Percentiles rank a stretch among this genome's conserved stretches.
Conservation (phyloP, 2,797 vertebrate species). For the Avahi laniger region DNA sequence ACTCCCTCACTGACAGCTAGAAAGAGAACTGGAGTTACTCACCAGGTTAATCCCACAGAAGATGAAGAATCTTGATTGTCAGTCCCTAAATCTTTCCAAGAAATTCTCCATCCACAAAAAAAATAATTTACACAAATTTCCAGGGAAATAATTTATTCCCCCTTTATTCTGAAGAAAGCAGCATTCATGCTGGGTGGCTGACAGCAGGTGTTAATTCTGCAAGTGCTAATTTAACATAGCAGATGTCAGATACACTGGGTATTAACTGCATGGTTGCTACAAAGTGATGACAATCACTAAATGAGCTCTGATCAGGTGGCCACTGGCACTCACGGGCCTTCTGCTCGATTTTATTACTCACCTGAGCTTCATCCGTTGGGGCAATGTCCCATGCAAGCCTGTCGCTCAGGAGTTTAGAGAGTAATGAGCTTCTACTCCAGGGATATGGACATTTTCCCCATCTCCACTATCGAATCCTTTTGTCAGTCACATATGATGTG, state of each 20-base stretch:
- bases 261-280: slow-evolving; percentile 71
- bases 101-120: slow-evolving; percentile 58
- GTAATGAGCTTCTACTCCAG: neutral
- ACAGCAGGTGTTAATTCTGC: slow-evolving; percentile 77
- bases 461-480: neutral
- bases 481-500: slow-evolving; percentile 43
- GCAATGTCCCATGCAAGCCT: neutral
- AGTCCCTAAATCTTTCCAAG: slow-evolving; percentile 57
- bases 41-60: neutral
- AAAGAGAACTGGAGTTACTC: neutral
- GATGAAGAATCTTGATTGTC: slow-evolving; percentile 32
- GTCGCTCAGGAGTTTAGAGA: neutral
- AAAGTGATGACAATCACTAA: slow-evolving; percentile 74
- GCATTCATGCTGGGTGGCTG: slow-evolving; percentile 62
- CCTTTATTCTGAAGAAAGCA: slow-evolving; percentile 64
- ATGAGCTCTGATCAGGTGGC: slow-evolving; percentile 70
- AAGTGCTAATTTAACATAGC: slow-evolving; percentile 78
- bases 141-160: slow-evolving; percentile 68
- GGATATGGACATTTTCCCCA: neutral
- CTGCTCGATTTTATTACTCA: slow-evolving; percentile 55
- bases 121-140: slow-evolving; percentile 69
- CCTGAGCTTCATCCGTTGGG: slow-evolving; percentile 22
- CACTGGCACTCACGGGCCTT: slow-evolving; percentile 33
- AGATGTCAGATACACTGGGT: slow-evolving; percentile 78
- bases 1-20: neutral